Evolutionary conservation across 2,888 invertebrate genomes (phyloP), one percentile per base, ranked within the genome.

Genomic region (Acleris cristana): DNA sequence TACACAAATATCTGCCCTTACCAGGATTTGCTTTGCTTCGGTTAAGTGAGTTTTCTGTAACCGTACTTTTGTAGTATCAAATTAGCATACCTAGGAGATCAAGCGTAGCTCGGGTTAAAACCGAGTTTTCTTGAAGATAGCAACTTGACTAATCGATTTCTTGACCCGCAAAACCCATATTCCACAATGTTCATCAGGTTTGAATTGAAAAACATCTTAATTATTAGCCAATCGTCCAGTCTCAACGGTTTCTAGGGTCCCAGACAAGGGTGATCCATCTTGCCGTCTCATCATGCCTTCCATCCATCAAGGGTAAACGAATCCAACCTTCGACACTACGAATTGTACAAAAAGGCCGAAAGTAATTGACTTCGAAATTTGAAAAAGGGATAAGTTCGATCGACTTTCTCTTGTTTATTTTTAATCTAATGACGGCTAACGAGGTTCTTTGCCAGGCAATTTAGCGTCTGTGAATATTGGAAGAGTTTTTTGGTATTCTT

Each of bases 221-320:
- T 65, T 56, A 51, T 56, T 26, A 56, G n/a, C 21, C 55, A 18
- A 65, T 44, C 34, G 10, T 56, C 44, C 55, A 61, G 60, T 45
- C 45, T n/a, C 19, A 56, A 61, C 18, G 48, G 48, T 23, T n/a
- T 45, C 23, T 18, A 8, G 34, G 60, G 51, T 56, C 64, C 10
- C 10, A 18, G 52, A 52, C 40, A 51, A 19, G 14, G 44, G 54
- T 59, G 23, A 66, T 66, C 61, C 52, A 18, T 66, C 66, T 66
- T 62, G 61, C 61, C 61, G 52, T 67, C 67, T 67, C 64, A 64
- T 67, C 64, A 54, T 63, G 52, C 26, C 57, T 45, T 53, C 54
- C 58, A 69, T 65, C 65, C 53, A 65, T 69, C 69, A 69, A 66
- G 55, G 53, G 18, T 34, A 12, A 16, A 40, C 21, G 34, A 49